phyloP scores from a whole-genome alignment of 2,113 vertebrate genomes.

The Trinectes maculatus region DNA sequence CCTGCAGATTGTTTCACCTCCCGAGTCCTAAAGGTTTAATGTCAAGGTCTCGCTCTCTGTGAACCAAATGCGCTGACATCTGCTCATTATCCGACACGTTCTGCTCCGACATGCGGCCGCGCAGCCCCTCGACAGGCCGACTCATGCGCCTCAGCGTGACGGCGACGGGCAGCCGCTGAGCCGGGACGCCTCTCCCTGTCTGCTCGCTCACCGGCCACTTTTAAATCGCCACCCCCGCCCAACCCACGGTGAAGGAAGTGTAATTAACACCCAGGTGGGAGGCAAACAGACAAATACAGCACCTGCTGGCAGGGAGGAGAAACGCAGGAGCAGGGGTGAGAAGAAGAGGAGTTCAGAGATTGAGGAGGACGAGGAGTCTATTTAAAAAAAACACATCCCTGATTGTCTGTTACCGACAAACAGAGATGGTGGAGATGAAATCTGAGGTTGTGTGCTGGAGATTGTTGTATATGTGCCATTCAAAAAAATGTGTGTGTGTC shows the following conservation, averaged over 20 bases:
- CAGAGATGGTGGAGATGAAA: conserved; percentile 36
- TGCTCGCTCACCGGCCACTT: too few species aligned
- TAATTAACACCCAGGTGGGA: conserved; percentile 82
- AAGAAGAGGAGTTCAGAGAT: conserved; percentile 27
- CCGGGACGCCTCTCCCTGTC: too few species aligned
- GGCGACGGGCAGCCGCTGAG: too few species aligned
- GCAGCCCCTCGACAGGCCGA: conserved; percentile 59
- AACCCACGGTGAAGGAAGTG: conserved; percentile 43
- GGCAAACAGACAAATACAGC: conserved; percentile 45
- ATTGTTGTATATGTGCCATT: conserved; percentile 50
- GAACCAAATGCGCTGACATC: conserved; percentile 74
- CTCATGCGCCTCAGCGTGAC: conserved; percentile 63
- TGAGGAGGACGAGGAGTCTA: conserved; percentile 23
- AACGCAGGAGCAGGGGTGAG: not conserved
- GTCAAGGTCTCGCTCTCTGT: conserved; percentile 53
- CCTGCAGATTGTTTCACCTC: conserved; percentile 27
- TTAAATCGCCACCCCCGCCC: conserved; percentile 38
- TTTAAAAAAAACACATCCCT: conserved; percentile 43
- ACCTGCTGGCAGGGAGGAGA: conserved; percentile 48
- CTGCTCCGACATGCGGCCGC: conserved; percentile 15
- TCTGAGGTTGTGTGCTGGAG: conserved; percentile 26
- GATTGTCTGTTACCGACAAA: conserved; percentile 35
- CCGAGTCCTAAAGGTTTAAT: conserved; percentile 61
- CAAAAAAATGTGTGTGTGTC: conserved; percentile 18
- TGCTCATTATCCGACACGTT: conserved; percentile 71